Evolutionary conservation across 2,113 vertebrate species (phyloP).

Genomic region (Anolis carolinensis): DNA sequence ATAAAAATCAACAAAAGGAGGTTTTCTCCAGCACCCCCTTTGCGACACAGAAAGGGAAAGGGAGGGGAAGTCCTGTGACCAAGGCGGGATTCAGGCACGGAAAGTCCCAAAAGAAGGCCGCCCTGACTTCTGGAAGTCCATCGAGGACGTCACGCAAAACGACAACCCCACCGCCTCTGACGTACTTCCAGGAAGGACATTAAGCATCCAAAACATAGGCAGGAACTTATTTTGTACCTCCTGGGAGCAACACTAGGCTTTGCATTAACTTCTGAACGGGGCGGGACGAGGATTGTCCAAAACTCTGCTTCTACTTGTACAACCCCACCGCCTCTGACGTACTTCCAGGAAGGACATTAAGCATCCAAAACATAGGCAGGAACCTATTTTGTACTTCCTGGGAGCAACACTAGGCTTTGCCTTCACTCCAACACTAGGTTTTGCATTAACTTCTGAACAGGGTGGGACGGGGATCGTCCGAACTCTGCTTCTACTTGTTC

Average conservation of each 20-base stretch:
- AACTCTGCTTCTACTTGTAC: not conserved
- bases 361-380: not conserved
- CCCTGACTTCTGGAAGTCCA: conserved; percentile 55
- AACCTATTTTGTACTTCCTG: too few relatives aligned
- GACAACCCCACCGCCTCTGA: conserved; percentile 48
- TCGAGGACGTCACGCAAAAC: conserved; percentile 27
- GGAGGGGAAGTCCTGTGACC: conserved; percentile 72
- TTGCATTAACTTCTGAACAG: not conserved
- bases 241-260: not conserved
- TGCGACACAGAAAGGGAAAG: not conserved
- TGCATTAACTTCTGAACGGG: not conserved
- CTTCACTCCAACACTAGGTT: too few relatives aligned
- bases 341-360: conserved; percentile 42
- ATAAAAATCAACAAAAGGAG: conserved; percentile 74
- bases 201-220: not conserved
- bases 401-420: not conserved
- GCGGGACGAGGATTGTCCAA: too few relatives aligned
- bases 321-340: conserved; percentile 47
- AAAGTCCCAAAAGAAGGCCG: conserved; percentile 26
- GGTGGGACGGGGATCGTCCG: too few relatives aligned
- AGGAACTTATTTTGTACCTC: too few relatives aligned
- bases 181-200: conserved; percentile 46
- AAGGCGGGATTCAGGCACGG: conserved; percentile 73
- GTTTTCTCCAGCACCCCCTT: conserved; percentile 70
- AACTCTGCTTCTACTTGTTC: too few relatives aligned